These are phyloP conservation scores for Lycodopsis pacificus DNA, from an alignment of 2,797 vertebrate genomes.

Conservation along the genomic window DNA sequence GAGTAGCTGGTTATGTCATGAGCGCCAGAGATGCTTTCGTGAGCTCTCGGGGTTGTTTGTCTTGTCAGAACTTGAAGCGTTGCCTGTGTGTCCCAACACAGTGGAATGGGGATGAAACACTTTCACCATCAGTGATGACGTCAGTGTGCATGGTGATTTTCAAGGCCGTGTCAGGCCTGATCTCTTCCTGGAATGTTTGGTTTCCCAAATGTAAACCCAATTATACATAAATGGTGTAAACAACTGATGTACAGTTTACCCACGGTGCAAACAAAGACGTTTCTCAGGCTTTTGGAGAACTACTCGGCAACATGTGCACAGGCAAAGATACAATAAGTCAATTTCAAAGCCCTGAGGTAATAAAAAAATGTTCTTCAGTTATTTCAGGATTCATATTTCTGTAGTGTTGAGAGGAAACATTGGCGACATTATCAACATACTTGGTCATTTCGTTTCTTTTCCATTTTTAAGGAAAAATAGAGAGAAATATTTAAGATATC, in stretches of 20 bases:
- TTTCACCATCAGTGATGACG: not conserved
- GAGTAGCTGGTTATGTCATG: slow-evolving; percentile 2
- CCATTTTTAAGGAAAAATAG: not conserved
- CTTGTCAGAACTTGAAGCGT: slow-evolving; percentile 69
- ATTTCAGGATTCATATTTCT: not conserved
- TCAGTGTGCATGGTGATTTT: not conserved
- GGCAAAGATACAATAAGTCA: not conserved
- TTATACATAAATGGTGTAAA: slow-evolving; percentile 18
- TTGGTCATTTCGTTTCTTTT: not conserved
- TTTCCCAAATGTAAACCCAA: slow-evolving; percentile 19
- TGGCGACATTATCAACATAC: not conserved
- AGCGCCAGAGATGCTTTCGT: slow-evolving; percentile 23
- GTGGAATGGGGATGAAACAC: slow-evolving; percentile 50
- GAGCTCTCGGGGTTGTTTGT: slow-evolving; percentile 22
- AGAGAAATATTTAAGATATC: not conserved
- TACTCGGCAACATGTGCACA: not conserved
- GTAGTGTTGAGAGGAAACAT: not conserved
- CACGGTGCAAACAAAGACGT: slow-evolving; percentile 5
- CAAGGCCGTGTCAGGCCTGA: slow-evolving; percentile 8
- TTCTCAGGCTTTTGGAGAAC: not conserved
- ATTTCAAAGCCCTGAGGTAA: not conserved
- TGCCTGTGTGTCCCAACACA: slow-evolving; percentile 39
- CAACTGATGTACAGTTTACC: not conserved
- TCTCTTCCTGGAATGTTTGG: slow-evolving; percentile 1
- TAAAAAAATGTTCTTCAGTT: not conserved